Base-by-base conservation (phyloP, 1,140 invertebrate species). In the Ceratosolen solmsi region DNA sequence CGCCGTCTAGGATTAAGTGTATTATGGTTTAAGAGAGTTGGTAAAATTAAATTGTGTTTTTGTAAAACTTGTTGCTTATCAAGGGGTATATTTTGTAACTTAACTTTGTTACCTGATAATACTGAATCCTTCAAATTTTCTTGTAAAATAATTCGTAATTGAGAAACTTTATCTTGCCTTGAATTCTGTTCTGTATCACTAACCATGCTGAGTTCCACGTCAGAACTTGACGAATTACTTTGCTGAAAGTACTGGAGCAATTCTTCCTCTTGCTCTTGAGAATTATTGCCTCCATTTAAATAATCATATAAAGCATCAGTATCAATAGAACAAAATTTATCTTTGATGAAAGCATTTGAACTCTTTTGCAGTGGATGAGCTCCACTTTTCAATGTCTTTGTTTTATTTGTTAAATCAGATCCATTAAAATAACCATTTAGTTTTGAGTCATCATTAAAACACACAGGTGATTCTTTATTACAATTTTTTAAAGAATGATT, bases 241-340 rank as follows among this genome's bases (percentile, higher is more conserved):
- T 94, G 93, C 85, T 95, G 94, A 90, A 96, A 96, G 91, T 96
- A 96, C 90, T 95, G 94, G 85, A 96, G 90, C 82, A 96, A 87
- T 90, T 96, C 95, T 86, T 95, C 95, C 86, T 96, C 96, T 85
- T 95, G 95, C 85, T 96, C 95, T 87, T 96, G 95, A 63, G 95
- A 95, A 89, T 95, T 96, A 84, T 94, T 94, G 63, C 95, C 93
- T 56, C 94, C 94, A 83, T 94, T 93, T 84, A 96, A 92, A 88
- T 96, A 96, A 89, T 96, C 95, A 86, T 96, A 95, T 56, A 96
- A 89, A 56, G 95, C 95, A 86, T 96, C 95, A 56, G 95, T 95
- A 86, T 96, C 95, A 82, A 96, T 94, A 70, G 94, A 94, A 85
- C 94, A 94, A 49, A 95, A 81, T 65, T 90, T 91, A 15, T 87